phyloP scores from a whole-genome alignment of 2,888 invertebrate genomes.

The Machimus rusticus region DNA sequence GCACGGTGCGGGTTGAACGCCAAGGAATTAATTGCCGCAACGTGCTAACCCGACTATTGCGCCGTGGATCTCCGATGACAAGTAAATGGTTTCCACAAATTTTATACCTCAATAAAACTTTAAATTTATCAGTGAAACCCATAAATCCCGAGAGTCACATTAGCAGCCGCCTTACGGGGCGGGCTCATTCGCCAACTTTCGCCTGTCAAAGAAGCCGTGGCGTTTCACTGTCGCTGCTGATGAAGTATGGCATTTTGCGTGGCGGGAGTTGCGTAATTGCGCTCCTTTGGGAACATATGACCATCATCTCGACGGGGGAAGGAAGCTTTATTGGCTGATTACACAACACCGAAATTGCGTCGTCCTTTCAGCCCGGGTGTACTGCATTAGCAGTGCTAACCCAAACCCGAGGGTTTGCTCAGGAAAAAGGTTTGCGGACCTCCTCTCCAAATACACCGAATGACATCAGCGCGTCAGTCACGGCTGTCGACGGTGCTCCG shows the following conservation, averaged over 20 bases:
- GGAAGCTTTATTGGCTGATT: not conserved
- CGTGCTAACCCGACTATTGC: not conserved
- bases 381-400: not conserved
- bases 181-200: not conserved
- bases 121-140: slow-evolving; percentile 5
- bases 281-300: not conserved
- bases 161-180: not conserved
- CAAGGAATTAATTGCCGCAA: not conserved
- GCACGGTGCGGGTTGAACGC: not conserved
- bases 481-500: not conserved
- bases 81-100: not conserved
- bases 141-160: not conserved
- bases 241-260: not conserved
- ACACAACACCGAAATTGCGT: not conserved
- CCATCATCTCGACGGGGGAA: not conserved
- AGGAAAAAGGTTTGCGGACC: not conserved
- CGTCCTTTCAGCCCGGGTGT: not conserved
- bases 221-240: not conserved
- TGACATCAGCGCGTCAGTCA: not conserved
- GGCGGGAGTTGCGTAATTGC: not conserved
- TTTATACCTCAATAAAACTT: slow-evolving; percentile 4
- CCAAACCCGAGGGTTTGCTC: not conserved
- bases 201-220: not conserved
- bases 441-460: not conserved
- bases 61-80: not conserved